These are phyloP conservation scores for Pipistrellus nathusii DNA, from an alignment of 2,797 vertebrate genomes.

Conservation along the genomic window DNA sequence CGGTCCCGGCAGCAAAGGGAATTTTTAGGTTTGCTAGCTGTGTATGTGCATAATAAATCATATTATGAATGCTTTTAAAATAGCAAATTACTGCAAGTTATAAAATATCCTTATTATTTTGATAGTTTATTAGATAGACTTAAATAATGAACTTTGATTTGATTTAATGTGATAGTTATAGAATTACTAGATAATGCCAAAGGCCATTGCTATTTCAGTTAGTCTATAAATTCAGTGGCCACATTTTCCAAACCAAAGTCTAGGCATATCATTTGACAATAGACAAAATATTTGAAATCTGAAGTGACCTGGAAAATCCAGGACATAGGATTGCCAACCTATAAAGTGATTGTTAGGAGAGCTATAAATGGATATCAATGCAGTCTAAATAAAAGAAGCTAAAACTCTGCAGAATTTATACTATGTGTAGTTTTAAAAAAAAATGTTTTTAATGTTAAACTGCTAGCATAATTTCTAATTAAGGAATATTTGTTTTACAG, in stretches of 20 bases:
- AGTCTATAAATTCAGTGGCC: conserved; percentile 32
- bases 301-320: conserved; percentile 61
- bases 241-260: conserved; percentile 57
- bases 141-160: conserved; percentile 57
- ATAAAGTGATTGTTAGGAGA: conserved; percentile 13
- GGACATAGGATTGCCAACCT: background rate
- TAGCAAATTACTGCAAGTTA: background rate
- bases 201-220: conserved; percentile 57
- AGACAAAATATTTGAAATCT: conserved; percentile 58
- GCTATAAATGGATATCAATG: background rate
- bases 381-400: conserved; percentile 46
- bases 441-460: conserved; percentile 38
- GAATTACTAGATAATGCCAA: conserved; percentile 43
- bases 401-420: conserved; percentile 33
- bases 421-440: background rate
- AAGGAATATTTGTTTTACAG: conserved; percentile 31
- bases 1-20: no score
- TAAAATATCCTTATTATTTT: conserved; percentile 28
- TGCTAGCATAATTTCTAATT: conserved; percentile 33
- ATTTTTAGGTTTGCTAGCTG: background rate
- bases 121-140: conserved; percentile 20
- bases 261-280: conserved; percentile 35
- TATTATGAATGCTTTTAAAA: conserved; percentile 35
- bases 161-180: conserved; percentile 52
- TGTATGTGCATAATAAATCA: conserved; percentile 5